Base-by-base conservation (phyloP, 2,888 invertebrate species). In the Linnaemya vulpina region DNA sequence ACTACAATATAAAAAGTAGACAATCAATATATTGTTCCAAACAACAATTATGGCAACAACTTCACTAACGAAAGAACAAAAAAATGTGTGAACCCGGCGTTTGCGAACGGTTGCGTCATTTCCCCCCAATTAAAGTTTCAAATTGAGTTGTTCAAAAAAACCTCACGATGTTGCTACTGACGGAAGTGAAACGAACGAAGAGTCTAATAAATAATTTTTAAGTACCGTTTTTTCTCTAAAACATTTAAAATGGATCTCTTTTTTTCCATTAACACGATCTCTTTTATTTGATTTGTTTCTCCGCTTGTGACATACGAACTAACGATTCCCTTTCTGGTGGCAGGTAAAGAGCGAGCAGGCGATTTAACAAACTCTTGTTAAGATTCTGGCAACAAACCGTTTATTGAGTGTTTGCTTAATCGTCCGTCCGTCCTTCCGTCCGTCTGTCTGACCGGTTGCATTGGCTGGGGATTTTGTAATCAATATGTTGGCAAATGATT, bases 401-500 rank as follows among this genome's bases (percentile, higher is more conserved):
- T 9, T 35, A 51, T 13, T 43, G 65, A 20, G 13, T n/a, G 30
- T 20, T 55, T 40, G 38, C 20, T 79, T 49, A 43, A 4, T 15
- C 10, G 15, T 68, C 67, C 11, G 77, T 8, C 10, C 25, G 60
- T 17, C 10, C 25, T 49, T 17, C 10, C 38, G 60, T 17, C 25
- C 7, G 15, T 68, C 67, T 10, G 77, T 8, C 7, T 25, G 60
- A 17, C 49, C 40, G 25, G 60, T 3, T 70, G 30, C n/a, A 38
- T 87, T 85, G 55, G 53, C 65, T 76, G 38, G 3, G 30, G 63
- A 51, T 77, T 71, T 77, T 88, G 88, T 88, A 89, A 89, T 89
- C 90, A 90, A 88, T 88, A 87, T 84, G 83, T 83, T 84, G 87
- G 87, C 88, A 87, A 88, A 90, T 91, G 91, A 91, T 91, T 91